Percentiles rank a stretch among this genome's conserved stretches.
Conservation (phyloP, 2,113 vertebrate genomes). For the Perccottus glenii region DNA sequence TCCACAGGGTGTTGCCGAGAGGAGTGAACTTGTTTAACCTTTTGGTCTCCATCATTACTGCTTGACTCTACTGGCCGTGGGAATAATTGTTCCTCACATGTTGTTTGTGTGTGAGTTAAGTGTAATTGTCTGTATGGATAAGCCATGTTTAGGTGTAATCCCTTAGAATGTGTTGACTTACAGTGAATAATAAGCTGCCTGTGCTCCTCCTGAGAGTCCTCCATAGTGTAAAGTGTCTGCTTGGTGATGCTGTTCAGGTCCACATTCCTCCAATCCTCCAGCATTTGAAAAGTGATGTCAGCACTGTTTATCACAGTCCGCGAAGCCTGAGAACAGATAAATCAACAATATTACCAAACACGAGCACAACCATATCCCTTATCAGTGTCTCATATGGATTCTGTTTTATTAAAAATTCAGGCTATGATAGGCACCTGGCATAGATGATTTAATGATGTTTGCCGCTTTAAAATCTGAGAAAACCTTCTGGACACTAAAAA, state of each 20-base stretch:
- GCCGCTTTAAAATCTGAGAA: slow-evolving; percentile 96
- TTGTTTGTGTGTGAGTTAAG: slow-evolving; percentile 27
- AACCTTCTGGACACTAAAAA: slow-evolving; percentile 95
- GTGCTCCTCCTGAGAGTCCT: slow-evolving; percentile 94
- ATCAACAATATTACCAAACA: slow-evolving; percentile 48
- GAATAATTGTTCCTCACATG: slow-evolving; percentile 66
- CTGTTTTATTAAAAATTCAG: slow-evolving; percentile 54
- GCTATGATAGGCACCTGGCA: slow-evolving; percentile 86
- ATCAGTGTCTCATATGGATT: slow-evolving; percentile 54
- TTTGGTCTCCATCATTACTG: slow-evolving; percentile 69
- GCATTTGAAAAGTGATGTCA: slow-evolving; percentile 99
- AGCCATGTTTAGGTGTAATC: slow-evolving; percentile 9
- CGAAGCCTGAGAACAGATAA: slow-evolving; percentile 84
- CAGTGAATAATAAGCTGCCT: slow-evolving; percentile 93
- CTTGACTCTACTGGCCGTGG: slow-evolving; percentile 74
- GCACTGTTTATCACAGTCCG: slow-evolving; percentile 99
- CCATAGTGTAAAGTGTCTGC: slow-evolving; percentile 99
- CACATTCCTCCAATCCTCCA: slow-evolving; percentile 99
- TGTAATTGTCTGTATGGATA: slow-evolving; percentile 15
- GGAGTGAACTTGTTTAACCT: slow-evolving; percentile 78
- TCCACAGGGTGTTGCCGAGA: slow-evolving; percentile 65
- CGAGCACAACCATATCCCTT: slow-evolving; percentile 37
- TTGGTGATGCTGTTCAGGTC: slow-evolving; percentile 99
- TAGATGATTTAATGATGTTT: slow-evolving; percentile 98
- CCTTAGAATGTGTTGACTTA: slow-evolving; percentile 74